These are phyloP conservation scores for Leptonema lineaticorne DNA, from an alignment of 1,140 invertebrate species.

Conservation along the genomic window DNA sequence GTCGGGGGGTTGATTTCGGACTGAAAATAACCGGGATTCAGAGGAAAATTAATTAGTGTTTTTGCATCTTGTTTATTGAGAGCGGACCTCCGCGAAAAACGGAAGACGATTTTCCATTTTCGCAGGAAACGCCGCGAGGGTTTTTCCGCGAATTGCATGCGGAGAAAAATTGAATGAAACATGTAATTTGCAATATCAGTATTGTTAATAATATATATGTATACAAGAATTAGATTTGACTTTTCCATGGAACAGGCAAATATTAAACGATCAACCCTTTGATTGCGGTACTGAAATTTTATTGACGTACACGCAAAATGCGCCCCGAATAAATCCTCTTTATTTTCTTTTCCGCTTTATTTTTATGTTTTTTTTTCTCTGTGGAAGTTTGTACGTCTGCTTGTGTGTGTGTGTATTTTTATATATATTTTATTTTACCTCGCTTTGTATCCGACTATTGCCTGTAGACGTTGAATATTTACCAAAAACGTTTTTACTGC, in stretches of 20 bases:
- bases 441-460: too few relatives aligned
- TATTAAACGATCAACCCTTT: not conserved
- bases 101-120: too few relatives aligned
- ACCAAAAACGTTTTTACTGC: conserved; percentile 12
- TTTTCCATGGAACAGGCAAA: not conserved
- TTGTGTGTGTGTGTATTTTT: not conserved
- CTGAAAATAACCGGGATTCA: not conserved
- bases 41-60: conserved; percentile 18
- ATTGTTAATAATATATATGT: not conserved
- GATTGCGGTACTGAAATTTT: not conserved
- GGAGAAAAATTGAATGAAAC: not conserved
- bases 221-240: not conserved
- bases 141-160: conserved; percentile 9
- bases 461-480: too few relatives aligned
- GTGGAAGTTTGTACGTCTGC: not conserved
- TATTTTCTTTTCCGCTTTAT: too few relatives aligned
- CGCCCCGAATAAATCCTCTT: too few relatives aligned
- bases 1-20: not conserved
- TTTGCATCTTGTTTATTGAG: conserved; percentile 16
- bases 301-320: not conserved
- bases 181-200: not conserved
- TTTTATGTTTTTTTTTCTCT: too few relatives aligned
- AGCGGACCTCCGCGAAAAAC: not conserved
- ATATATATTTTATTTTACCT: too few relatives aligned
- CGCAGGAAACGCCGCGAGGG: too few relatives aligned